These are phyloP conservation scores for Clarias pachynema DNA, from an alignment of 2,797 vertebrate genomes.

Conservation along the genomic window DNA sequence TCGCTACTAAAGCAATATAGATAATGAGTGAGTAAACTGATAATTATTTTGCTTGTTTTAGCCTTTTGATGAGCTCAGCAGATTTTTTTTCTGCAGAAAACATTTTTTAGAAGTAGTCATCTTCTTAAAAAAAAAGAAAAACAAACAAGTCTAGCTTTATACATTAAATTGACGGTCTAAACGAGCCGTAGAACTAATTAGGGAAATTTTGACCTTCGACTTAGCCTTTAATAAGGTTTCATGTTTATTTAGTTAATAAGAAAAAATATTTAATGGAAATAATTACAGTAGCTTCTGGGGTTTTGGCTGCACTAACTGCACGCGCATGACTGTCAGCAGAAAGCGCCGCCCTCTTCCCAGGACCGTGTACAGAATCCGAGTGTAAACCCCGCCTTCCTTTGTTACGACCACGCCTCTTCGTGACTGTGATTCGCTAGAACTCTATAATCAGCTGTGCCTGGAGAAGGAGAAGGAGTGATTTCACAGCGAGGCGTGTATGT, in stretches of 20 bases:
- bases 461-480: not conserved
- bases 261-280: not conserved
- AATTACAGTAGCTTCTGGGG: not conserved
- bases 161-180: not conserved
- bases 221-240: not conserved
- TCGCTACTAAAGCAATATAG: no score
- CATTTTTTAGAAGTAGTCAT: no score
- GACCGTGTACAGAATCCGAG: not conserved
- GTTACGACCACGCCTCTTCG: not conserved
- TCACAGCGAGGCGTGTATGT: not conserved
- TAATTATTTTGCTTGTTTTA: no score
- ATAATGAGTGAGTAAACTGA: no score
- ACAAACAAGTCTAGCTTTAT: not conserved
- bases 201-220: not conserved
- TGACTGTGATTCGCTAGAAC: conserved; percentile 16
- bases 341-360: not conserved
- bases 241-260: not conserved
- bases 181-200: not conserved
- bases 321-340: not conserved
- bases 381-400: not conserved
- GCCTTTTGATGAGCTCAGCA: not conserved
- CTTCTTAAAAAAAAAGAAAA: no score
- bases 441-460: not conserved
- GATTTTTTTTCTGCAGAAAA: not conserved
- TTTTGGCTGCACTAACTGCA: not conserved